These are phyloP conservation scores for Ceyx cyanopectus DNA, from an alignment of 2,113 vertebrate genomes.

Conservation along the genomic window DNA sequence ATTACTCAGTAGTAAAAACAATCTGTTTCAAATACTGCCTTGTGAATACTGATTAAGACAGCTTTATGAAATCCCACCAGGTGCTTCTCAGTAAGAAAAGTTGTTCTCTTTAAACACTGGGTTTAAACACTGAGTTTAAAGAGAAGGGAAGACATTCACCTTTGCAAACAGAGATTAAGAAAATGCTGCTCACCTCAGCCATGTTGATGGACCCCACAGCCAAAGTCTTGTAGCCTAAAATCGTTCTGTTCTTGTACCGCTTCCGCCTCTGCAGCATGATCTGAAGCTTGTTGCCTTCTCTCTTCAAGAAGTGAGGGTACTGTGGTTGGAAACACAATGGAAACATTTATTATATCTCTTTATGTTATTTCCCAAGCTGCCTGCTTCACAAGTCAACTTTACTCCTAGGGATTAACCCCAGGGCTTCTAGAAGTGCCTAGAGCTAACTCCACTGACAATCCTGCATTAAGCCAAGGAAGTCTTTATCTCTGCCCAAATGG, in stretches of 20 bases:
- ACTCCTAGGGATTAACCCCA: not conserved
- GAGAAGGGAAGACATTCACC: fast-evolving
- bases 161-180: not conserved
- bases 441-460: not conserved
- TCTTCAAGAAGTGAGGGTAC: constrained; percentile 96
- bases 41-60: not conserved
- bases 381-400: not conserved
- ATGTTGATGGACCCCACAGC: constrained; percentile 91
- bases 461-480: not conserved
- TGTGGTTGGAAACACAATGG: constrained; percentile 42
- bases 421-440: not conserved
- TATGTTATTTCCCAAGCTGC: not conserved
- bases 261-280: constrained; percentile 94
- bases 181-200: constrained; percentile 86
- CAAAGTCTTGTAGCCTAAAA: constrained; percentile 95
- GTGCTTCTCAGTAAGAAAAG: not conserved
- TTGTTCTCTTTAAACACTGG: not conserved
- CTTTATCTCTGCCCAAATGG: not conserved
- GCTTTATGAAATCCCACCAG: not conserved
- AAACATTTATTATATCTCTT: not conserved
- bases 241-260: constrained; percentile 93
- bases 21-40: not conserved
- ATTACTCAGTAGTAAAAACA: not conserved
- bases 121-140: not conserved
- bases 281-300: constrained; percentile 96